Conservation (phyloP, 2,797 vertebrate species). For the Prionace glauca region DNA sequence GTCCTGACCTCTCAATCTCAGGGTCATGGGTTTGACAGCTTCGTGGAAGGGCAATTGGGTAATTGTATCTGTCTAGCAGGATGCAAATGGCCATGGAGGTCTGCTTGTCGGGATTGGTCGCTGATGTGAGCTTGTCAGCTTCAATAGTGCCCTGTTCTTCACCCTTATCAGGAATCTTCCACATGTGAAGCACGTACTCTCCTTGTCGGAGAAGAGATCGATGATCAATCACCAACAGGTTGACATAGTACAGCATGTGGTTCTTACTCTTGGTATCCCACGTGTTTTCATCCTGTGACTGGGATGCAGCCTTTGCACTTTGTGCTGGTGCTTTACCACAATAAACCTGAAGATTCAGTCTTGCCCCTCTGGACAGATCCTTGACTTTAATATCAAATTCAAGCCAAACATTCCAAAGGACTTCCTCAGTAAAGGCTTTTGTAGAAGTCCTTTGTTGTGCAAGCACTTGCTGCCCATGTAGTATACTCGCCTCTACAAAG, state of each 20-base stretch:
- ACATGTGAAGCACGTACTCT: slow-evolving; percentile 95
- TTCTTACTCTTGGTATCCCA: slow-evolving; percentile 74
- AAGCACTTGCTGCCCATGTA: slow-evolving; percentile 88
- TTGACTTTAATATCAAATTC: slow-evolving; percentile 92
- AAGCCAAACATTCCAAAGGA: slow-evolving; percentile 92
- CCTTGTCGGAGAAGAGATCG: slow-evolving; percentile 87
- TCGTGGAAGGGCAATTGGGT: slow-evolving; percentile 90
- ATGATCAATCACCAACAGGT: slow-evolving; percentile 89
- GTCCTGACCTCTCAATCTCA: slow-evolving; percentile 69
- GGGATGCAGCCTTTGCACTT: slow-evolving; percentile 59
- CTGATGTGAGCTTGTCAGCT: slow-evolving; percentile 93
- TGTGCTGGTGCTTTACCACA: slow-evolving; percentile 74
- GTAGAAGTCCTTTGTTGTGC: slow-evolving; percentile 80
- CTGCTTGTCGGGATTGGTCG: slow-evolving; percentile 91
- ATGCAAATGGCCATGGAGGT: slow-evolving; percentile 88
- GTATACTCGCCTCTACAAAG: slow-evolving; percentile 91
- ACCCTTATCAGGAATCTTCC: slow-evolving; percentile 88
- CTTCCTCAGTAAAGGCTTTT: slow-evolving; percentile 86
- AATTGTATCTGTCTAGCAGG: slow-evolving; percentile 86
- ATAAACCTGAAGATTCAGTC: slow-evolving; percentile 86
- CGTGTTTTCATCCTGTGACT: slow-evolving; percentile 56
- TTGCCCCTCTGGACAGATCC: slow-evolving; percentile 88
- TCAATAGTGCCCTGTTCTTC: slow-evolving; percentile 92
- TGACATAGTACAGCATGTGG: slow-evolving; percentile 91
- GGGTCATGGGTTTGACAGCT: slow-evolving; percentile 61